phyloP scores from a whole-genome alignment of 1,140 invertebrate genomes.

The Atopsyche davidsoni region DNA sequence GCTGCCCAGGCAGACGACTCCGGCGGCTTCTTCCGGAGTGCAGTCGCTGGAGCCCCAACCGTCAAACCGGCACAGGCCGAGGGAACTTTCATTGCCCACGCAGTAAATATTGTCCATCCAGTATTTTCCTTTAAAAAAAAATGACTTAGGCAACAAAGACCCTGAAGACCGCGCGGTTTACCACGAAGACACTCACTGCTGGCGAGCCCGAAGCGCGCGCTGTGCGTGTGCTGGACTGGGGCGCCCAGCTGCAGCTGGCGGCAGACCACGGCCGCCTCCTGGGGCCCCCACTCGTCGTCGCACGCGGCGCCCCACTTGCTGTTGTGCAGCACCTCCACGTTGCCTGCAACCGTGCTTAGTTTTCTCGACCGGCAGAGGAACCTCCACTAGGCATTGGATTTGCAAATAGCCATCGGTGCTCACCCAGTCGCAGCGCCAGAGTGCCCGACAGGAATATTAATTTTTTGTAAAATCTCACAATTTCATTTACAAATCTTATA shows the following conservation, averaged over 20 bases:
- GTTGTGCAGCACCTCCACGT: constrained; percentile 81
- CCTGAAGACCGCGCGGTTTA: neutral
- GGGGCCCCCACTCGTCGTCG: constrained; percentile 85
- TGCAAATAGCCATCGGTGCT: too few species aligned
- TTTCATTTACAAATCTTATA: too few species aligned
- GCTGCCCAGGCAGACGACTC: constrained; percentile 62
- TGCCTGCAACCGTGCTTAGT: constrained; percentile 70
- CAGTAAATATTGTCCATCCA: constrained; percentile 91
- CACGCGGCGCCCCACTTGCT: constrained; percentile 85
- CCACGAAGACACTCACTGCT: constrained; percentile 54
- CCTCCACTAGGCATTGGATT: too few species aligned
- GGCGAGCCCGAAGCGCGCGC: constrained; percentile 68
- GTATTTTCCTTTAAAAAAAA: constrained; percentile 54
- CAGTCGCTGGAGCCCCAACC: constrained; percentile 82
- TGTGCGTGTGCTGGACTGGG: constrained; percentile 58
- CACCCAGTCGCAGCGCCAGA: too few species aligned
- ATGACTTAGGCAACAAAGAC: neutral
- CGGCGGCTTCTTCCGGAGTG: constrained; percentile 67
- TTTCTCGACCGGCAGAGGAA: too few species aligned
- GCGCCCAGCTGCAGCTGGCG: constrained; percentile 64
- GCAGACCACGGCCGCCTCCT: constrained; percentile 79
- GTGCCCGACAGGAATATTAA: too few species aligned
- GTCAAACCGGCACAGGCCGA: constrained; percentile 71
- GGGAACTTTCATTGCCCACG: constrained; percentile 66
- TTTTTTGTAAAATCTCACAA: too few species aligned